Base-by-base conservation (phyloP, 64 coral and sea anemone genomes). In the Montipora sp. region DNA sequence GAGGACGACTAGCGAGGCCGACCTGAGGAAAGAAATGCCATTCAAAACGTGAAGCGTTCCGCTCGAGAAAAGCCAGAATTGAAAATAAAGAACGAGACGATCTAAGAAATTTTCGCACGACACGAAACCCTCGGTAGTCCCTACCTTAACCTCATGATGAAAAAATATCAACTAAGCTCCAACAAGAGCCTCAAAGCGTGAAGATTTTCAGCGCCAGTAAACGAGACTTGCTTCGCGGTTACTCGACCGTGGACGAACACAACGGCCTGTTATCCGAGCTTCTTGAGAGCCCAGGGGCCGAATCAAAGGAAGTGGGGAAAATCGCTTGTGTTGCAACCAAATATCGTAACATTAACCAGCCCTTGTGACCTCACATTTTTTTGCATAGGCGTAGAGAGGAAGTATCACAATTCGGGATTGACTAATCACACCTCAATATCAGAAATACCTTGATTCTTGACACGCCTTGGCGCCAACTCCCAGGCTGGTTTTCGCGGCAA, bases 271-370 rank as follows among this genome's bases (percentile, higher is more conserved):
- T 85, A 85, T 85, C 65, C 43, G 82, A 72, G 63, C 82, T 36
- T 19, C 21, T 19, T 7, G 27, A 15, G 59, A 14, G 58, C 36
- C 43, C 36, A 36, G 47, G 82, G n/a, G 43, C 36, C n/a, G 67
- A 16, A 70, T 66, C 82, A 85, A 72, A 85, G 81, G 82, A 85
- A 85, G 82, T 85, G 82, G 82, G 80, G 46, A 85, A 71, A 85
- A 71, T 12, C 36, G 43, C 51, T 13, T 71, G 82, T 70, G 82
- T 10, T 85, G 82, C 65, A 85, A 71, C 68, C 63, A 12, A 44
- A 85, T 85, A n/a, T 45, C 7, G 43, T 48, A 12, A 85, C 63
- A 85, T 36, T 83, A 49, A 63, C 70, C 82, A 85, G 82, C 45
- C 82, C 75, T 78, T 49, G 82, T 85, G 44, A 85, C 82, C 82